Percentiles rank a stretch among this genome's conserved stretches.
phyloP scores from a whole-genome alignment of 1,140 invertebrate genomes.

The Zeugodacus cucurbitae region DNA sequence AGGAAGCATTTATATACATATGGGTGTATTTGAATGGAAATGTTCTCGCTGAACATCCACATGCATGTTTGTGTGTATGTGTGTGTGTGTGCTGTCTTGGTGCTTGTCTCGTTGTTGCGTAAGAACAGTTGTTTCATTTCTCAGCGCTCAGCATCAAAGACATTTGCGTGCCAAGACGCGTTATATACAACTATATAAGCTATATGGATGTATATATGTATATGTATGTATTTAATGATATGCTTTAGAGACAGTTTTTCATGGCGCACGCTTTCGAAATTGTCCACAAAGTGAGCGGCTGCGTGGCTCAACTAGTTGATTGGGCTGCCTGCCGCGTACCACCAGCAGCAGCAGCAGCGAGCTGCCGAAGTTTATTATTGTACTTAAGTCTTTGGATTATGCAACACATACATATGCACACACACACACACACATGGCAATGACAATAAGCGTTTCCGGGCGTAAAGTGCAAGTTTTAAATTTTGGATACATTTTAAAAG shows the following conservation, averaged over 20 bases:
- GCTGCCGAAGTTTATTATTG: background rate
- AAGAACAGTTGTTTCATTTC: background rate
- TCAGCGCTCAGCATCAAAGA: background rate
- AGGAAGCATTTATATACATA: background rate
- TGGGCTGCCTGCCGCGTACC: background rate
- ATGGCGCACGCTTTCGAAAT: background rate
- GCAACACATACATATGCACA: background rate
- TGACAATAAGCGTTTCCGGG: background rate
- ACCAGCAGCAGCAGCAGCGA: background rate
- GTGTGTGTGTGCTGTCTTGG: background rate
- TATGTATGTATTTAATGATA: background rate
- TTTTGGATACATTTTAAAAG: background rate
- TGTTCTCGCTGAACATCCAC: background rate
- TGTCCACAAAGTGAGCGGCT: background rate
- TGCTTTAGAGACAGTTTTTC: background rate
- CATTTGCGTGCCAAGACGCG: background rate
- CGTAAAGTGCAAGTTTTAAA: background rate
- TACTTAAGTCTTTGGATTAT: background rate
- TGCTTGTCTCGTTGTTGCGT: background rate
- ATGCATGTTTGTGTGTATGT: background rate
- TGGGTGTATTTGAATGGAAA: background rate
- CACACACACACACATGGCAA: background rate
- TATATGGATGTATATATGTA: background rate
- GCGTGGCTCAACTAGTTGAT: background rate
- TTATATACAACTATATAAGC: background rate